Base-by-base conservation (phyloP, 2,888 invertebrate genomes). In the Bedellia somnulentella region DNA sequence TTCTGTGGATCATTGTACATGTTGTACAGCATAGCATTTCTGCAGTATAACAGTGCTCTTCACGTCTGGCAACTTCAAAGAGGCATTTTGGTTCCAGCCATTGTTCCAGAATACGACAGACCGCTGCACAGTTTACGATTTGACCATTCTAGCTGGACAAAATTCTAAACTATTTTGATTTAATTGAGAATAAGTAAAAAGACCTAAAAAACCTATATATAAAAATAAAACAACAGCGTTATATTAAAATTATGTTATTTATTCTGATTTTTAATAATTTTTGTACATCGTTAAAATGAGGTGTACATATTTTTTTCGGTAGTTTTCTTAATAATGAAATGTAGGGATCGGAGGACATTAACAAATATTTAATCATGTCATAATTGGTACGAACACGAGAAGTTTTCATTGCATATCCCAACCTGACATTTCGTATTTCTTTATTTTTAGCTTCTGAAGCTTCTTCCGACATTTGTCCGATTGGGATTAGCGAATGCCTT, bases 11-110 rank as follows among this genome's bases (percentile, higher is more conserved):
- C 42, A 8, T 2, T 30, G 31, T 39, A 43, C 42, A 44, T 43
- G 6, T 12, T 8, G 23, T 32, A 31, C 15, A n/a, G n/a, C n/a
- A n/a, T n/a, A 45, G 27, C 13, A 29, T 23, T 31, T 47, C 45
- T 29, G 49, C 42, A 11, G 36, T 43, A 30, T 46, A 44, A 27
- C 47, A 46, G 33, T 35, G 27, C 4, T 42, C 39, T n/a, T n/a
- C n/a, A n/a, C n/a, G n/a, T 35, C 31, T 39, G 11, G 14, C 29
- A 5, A 41, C n/a, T 13, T 27, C 21, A 30, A 46, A 47, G 38
- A 39, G 42, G 4, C 42, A 31, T 34, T 40, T 44, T 13, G 49
- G 28, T 29, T 46, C 44, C 16, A 42, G 17, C 47, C 44, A 52
- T 35, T 50, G 50, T 11, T 35, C 21, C n/a, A 44, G 25, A 31